These are phyloP conservation scores for Cephus pulcher DNA, from an alignment of 2,888 invertebrate species.

Conservation along the genomic window DNA sequence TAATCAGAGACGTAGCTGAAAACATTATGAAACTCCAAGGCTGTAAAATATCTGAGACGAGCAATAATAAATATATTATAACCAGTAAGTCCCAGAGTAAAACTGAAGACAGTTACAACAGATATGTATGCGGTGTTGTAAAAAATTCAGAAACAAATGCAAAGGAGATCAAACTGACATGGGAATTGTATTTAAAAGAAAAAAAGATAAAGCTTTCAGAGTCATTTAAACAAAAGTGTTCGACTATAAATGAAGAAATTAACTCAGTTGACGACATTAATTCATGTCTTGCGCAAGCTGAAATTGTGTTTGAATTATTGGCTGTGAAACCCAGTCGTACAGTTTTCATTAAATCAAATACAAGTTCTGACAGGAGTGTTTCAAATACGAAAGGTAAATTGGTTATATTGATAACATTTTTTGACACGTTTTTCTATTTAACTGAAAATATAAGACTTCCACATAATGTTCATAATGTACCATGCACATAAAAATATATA, in stretches of 20 bases:
- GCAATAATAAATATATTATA: constrained; percentile 59
- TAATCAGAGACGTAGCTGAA: constrained; percentile 58
- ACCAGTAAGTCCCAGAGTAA: constrained; percentile 66
- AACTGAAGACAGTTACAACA: constrained; percentile 41
- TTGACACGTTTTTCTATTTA: neutral
- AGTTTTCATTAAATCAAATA: constrained; percentile 69
- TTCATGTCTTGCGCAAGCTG: constrained; percentile 69
- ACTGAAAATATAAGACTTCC: neutral
- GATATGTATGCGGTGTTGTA: constrained; percentile 72
- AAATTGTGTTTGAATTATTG: constrained; percentile 76
- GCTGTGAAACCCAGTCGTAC: constrained; percentile 75
- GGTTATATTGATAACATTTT: neutral
- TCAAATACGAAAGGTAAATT: constrained; percentile 70
- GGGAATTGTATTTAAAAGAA: constrained; percentile 66
- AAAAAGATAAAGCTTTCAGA: constrained; percentile 41
- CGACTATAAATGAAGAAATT: constrained; percentile 69
- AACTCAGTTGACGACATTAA: constrained; percentile 69
- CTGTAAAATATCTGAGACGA: constrained; percentile 44
- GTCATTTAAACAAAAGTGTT: constrained; percentile 75
- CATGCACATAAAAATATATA: neutral
- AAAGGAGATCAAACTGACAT: constrained; percentile 68
- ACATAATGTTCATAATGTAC: neutral
- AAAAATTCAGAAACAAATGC: constrained; percentile 70
- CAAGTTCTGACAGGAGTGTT: constrained; percentile 54
- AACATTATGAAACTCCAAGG: constrained; percentile 60